phyloP scores from a whole-genome alignment of 2,797 vertebrate species.

The Gastrophryne carolinensis region DNA sequence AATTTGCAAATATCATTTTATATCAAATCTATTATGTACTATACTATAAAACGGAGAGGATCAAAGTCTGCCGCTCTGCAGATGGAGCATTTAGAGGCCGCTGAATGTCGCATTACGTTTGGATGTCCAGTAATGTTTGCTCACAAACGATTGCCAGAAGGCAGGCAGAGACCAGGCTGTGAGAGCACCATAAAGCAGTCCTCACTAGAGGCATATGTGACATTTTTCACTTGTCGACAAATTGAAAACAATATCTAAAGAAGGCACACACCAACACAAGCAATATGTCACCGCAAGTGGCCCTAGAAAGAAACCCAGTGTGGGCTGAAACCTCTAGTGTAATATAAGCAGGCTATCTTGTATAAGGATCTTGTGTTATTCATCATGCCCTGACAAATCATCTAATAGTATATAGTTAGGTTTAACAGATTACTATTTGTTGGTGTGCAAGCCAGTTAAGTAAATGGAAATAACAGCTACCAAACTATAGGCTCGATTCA shows the following conservation, averaged over 20 bases:
- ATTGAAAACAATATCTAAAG: conserved; percentile 8
- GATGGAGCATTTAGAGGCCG: conserved; percentile 3
- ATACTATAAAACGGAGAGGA: too few relatives aligned
- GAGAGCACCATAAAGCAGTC: conserved; percentile 11
- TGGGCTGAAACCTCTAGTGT: background rate
- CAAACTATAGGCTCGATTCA: too few relatives aligned
- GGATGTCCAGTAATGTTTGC: conserved; percentile 2
- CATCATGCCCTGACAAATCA: too few relatives aligned
- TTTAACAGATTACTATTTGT: too few relatives aligned
- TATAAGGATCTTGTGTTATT: too few relatives aligned
- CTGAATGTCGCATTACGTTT: conserved; percentile 7
- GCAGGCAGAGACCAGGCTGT: background rate
- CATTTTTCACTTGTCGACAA: background rate
- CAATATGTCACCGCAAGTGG: conserved; percentile 15
- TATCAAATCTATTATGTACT: too few relatives aligned
- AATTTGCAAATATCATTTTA: too few relatives aligned
- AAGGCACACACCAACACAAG: conserved; percentile 2
- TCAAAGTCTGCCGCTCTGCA: too few relatives aligned
- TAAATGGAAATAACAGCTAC: too few relatives aligned
- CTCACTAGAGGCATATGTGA: background rate
- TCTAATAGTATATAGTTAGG: too few relatives aligned
- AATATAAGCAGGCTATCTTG: background rate
- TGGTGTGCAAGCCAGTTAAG: too few relatives aligned
- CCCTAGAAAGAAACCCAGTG: background rate
- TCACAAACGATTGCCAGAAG: conserved; percentile 19